Evolutionary conservation across 2,888 invertebrate species (phyloP), one percentile per base, ranked within the genome.

Genomic region (Watsonalla cultraria): DNA sequence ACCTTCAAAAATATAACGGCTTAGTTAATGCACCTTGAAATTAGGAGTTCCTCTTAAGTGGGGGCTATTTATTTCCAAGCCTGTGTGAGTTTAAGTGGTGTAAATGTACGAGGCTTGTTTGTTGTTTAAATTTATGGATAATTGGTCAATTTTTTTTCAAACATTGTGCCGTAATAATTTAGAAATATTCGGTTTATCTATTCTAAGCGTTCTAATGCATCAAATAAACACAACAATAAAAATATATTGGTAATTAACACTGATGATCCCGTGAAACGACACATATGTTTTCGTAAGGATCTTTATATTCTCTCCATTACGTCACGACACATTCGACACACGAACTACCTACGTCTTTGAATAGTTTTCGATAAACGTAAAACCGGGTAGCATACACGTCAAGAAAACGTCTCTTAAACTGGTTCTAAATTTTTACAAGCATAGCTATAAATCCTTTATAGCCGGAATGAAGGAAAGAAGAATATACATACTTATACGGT

Each of bases 201-300:
- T 4, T 24, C 24, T 4, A 24, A 24, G 1, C 24, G 1, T 24
- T 24, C 24, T 24, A 24, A 2, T 24, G 24, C 4, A 4, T 24
- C 24, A 4, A 24, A 24, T 4, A 37, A 37, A 37, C 37, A 37
- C 8, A 5, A 37, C 37, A 37, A 5, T 5, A 37, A 64, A 61
- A 69, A 74, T 69, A 75, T 63, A 55, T 55, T 54, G 58, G 58
- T 60, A 65, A 63, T 64, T 72, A 74, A 76, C 74, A 70, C 64
- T 64, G 8, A 70, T 76, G 74, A 73, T 72, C 65, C 65, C 58
- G 59, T 54, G 58, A 62, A 63, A 64, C 24, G 24, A 24, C 24
- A 24, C 24, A 69, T 68, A 67, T 60, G 63, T 60, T 66, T 62
- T 62, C 66, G 65, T 68, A 64, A 63, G 61, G 57, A 58, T 69